Conservation (phyloP, 2,113 vertebrate species). For the Platichthys flesus region DNA sequence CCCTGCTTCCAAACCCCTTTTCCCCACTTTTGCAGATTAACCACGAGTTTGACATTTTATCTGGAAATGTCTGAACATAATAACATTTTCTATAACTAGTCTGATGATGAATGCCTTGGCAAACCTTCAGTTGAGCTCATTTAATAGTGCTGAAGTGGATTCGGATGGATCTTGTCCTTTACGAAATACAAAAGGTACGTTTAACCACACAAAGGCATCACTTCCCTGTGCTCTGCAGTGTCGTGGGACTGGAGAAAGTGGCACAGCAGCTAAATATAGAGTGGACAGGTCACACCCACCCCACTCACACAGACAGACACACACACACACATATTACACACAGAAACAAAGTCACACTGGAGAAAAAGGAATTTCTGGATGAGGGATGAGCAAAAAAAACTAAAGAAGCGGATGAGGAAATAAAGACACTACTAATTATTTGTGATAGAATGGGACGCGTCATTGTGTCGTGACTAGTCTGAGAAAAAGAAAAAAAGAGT, state of each 20-base stretch:
- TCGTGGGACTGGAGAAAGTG: conserved; percentile 64
- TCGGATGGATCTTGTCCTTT: conserved; percentile 10
- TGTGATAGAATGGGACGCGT: conserved; percentile 17
- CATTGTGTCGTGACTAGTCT: conserved; percentile 30
- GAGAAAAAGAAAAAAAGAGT: conserved; percentile 4
- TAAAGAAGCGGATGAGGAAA: background rate
- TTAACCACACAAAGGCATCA: conserved; percentile 36
- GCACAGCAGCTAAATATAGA: conserved; percentile 74
- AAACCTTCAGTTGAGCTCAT: background rate
- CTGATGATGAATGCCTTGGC: background rate
- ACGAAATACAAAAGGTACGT: conserved; percentile 31
- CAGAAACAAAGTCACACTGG: conserved; percentile 6
- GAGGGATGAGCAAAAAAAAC: conserved; percentile 29
- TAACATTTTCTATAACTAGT: conserved; percentile 2
- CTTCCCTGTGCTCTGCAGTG: conserved; percentile 42
- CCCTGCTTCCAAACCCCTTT: too few relatives aligned
- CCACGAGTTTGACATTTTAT: too few relatives aligned
- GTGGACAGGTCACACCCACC: conserved; percentile 49
- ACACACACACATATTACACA: conserved; percentile 11
- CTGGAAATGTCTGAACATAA: background rate
- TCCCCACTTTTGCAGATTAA: too few relatives aligned
- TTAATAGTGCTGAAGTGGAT: background rate
- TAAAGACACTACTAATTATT: background rate
- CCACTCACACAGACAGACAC: conserved; percentile 5
- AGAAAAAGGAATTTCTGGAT: conserved; percentile 22